Base-by-base conservation (phyloP, 2,888 invertebrate species). In the Muschampia plurimacula region DNA sequence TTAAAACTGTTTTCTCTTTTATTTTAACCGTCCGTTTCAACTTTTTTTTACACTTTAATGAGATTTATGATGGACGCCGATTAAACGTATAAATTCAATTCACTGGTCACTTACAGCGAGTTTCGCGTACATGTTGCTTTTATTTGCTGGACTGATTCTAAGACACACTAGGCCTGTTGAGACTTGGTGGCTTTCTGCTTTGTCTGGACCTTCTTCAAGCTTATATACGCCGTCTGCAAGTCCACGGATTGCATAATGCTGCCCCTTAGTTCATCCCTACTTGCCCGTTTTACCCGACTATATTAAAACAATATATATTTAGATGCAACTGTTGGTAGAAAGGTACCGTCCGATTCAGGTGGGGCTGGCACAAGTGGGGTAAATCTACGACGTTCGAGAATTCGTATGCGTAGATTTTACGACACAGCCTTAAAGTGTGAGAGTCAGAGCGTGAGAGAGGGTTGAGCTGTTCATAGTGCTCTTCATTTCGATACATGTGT, bases 101-200 rank as follows among this genome's bases (percentile, higher is more conserved):
- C 15, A 39, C 63, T 64, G 13, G 28, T 74, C 60, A 91, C 93
- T 93, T 89, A 93, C 93, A 86, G 93, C 90, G 88, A 93, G 87
- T 89, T 92, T 92, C 77, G 93, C 89, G 93, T 92, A 91, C 93
- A 93, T 93, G 85, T 89, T 93, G 88, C 84, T 85, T 86, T 81
- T 75, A 77, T 81, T 85, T 81, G 93, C 93, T 93, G 93, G 92
- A 92, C 89, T 91, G 92, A 91, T 87, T 84, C 81, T 80, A 79
- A 85, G 80, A 82, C 84, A 87, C 87, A 87, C 88, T 88, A 86
- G 83, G 84, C 79, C 82, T 88, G 85, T 76, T 78, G 85, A 85
- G 85, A 76, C 86, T 89, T 86, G 83, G 81, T 91, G 84, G 86
- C 89, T 91, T 90, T 91, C 89, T 91, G 86, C 86, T 86, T 83